These are phyloP conservation scores for Pardosa pseudoannulata DNA, from an alignment of 2,888 invertebrate genomes.

Conservation along the genomic window DNA sequence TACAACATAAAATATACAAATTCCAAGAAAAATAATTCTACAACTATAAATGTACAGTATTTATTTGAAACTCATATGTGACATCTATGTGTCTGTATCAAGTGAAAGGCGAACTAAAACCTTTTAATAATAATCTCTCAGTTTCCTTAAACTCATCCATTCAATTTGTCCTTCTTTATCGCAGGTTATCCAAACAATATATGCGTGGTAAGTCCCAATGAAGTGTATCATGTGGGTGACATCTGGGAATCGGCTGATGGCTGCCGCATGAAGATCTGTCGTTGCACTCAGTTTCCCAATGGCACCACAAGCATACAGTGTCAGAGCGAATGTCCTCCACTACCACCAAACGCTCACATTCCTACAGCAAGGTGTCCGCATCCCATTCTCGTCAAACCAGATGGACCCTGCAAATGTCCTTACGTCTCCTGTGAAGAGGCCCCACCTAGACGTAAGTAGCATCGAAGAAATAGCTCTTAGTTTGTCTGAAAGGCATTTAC, in stretches of 20 bases:
- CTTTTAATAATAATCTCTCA: no score
- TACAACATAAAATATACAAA: no score
- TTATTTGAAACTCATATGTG: no score
- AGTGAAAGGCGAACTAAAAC: no score
- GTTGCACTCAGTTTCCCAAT: conserved; percentile 74
- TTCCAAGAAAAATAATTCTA: no score
- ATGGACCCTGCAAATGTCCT: conserved; percentile 74
- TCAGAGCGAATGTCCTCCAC: conserved; percentile 74
- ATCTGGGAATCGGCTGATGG: conserved; percentile 74
- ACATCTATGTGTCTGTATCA: no score
- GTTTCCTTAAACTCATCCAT: no score
- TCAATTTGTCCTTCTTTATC: background rate
- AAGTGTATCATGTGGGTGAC: conserved; percentile 73
- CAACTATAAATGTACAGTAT: no score
- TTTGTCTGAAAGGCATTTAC: no score
- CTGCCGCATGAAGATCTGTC: conserved; percentile 74
- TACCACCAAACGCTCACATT: conserved; percentile 73
- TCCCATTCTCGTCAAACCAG: conserved; percentile 74
- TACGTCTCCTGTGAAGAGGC: conserved; percentile 73
- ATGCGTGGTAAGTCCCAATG: conserved; percentile 43
- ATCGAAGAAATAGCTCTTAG: no score
- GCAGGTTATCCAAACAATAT: conserved; percentile 44
- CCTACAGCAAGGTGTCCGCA: conserved; percentile 74
- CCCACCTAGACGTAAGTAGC: conserved; percentile 41
- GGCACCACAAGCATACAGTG: conserved; percentile 74